Evolutionary conservation across 2,888 invertebrate species (phyloP).

Genomic region (Neoitamus cyanurus): DNA sequence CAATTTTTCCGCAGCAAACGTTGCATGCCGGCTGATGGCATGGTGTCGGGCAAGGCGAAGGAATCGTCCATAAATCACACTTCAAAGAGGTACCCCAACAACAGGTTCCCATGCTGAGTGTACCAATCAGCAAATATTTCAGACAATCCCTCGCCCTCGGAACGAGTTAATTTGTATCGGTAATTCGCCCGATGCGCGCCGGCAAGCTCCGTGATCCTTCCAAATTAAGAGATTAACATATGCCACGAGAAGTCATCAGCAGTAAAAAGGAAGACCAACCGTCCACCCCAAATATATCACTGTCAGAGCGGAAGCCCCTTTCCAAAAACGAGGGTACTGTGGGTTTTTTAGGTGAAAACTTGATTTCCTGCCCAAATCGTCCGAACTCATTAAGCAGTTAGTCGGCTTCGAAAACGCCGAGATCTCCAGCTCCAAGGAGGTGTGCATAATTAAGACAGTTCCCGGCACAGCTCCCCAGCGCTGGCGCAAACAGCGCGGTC

Average conservation of each 20-base stretch:
- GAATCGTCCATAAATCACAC: conserved; percentile 18
- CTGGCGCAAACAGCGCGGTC: neutral
- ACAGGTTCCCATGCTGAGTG: conserved; percentile 2
- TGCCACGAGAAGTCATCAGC: conserved; percentile 1
- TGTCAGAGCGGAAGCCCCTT: neutral
- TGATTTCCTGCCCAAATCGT: neutral
- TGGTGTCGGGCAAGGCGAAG: neutral
- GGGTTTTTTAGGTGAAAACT: conserved; percentile 6
- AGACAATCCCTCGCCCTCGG: neutral
- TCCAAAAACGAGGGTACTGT: neutral
- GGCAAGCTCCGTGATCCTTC: neutral
- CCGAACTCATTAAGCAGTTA: conserved; percentile 4
- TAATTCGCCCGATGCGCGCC: neutral
- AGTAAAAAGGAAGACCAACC: neutral
- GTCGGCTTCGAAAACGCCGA: neutral
- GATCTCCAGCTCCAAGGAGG: conserved; percentile 2
- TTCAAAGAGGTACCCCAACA: conserved; percentile 24
- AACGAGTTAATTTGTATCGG: conserved; percentile 1
- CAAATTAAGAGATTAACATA: conserved; percentile 34
- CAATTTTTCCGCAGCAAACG: neutral
- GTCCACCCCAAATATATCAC: conserved; percentile 12
- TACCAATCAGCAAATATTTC: neutral
- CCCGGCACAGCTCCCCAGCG: neutral
- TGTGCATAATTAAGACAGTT: conserved; percentile 25
- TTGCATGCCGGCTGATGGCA: neutral